These are phyloP conservation scores for Macroramphosus scolopax DNA, from an alignment of 2,797 vertebrate species.

Conservation along the genomic window DNA sequence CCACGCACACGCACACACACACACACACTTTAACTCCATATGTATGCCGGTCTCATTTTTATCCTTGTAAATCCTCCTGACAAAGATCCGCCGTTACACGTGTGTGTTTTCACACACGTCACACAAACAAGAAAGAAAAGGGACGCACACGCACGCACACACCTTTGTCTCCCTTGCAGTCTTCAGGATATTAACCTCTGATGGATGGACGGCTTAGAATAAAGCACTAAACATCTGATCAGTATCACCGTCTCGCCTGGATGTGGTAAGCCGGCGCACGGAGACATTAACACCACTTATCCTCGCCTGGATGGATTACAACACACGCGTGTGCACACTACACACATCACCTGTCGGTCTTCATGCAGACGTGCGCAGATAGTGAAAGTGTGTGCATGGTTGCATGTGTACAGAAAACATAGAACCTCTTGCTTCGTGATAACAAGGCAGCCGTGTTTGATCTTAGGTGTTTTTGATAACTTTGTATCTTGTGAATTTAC, in stretches of 20 bases:
- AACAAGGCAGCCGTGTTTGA: background rate
- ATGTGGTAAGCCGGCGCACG: constrained; percentile 30
- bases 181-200: constrained; percentile 45
- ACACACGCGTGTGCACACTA: constrained; percentile 25
- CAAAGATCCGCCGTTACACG: background rate
- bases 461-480: too few species aligned
- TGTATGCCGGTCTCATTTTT: too few species aligned
- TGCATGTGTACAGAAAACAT: constrained; percentile 5
- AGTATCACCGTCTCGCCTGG: constrained; percentile 51
- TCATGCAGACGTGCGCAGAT: too few species aligned
- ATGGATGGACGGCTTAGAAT: constrained; percentile 46
- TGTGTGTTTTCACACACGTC: constrained; percentile 8
- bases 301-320: constrained; percentile 47
- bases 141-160: background rate
- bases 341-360: too few species aligned
- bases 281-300: constrained; percentile 59
- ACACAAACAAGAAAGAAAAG: constrained; percentile 1
- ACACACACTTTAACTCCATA: too few species aligned
- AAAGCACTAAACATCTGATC: constrained; percentile 51
- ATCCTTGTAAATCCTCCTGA: too few species aligned
- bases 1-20: too few species aligned
- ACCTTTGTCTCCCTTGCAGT: constrained; percentile 18
- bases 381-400: background rate
- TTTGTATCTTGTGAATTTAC: too few species aligned
- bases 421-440: background rate